Base-by-base conservation (phyloP, 1,140 invertebrate species). In the Laodelphax striatellus region DNA sequence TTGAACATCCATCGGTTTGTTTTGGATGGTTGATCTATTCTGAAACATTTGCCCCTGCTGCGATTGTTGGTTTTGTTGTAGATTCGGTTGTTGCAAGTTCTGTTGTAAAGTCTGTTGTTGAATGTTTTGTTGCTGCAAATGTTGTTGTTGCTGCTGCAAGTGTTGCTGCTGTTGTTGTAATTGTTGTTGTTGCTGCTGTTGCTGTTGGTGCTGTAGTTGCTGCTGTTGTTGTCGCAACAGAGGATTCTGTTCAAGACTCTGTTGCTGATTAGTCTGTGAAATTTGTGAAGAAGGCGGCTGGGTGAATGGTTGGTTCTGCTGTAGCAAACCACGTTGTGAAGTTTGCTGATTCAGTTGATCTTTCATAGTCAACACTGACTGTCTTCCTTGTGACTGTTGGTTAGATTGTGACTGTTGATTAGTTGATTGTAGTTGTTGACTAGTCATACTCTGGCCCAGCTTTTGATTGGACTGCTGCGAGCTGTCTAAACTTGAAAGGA, bases 141-240 rank as follows among this genome's bases (percentile, higher is more conserved):
- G 64, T 46, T 62, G 62, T 19, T 63, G 61, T 9, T 60, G 52
- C 44, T 60, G 58, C 60, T 65, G 59, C 31, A 55, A 19, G 56
- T 63, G 60, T 57, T 61, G 58, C 24, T 61, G 28, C 19, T 34
- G 17, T 24, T 58, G 55, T 53, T 62, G 57, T 41, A 54, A 56
- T 31, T 62, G 62, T 52, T 58, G 55, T 31, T 17, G 43, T n/a
- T 53, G 62, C 22, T 54, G 60, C 59, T 64, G 64, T 44, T 65
- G 60, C 42, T 65, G 60, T 52, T 64, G 54, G 57, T 66, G 64
- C 58, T 38, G 34, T 42, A 57, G 60, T 54, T 64, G 55, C 10
- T 38, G 34, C 34, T 38, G 34, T 13, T 38, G 34, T 13, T 38
- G 34, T 9, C 34, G 54, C 55, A 44, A 46, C 52, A 11, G 10